A percentile compares a stretch with the other conserved stretches of the same genome.
Conservation (phyloP, 2,113 vertebrate genomes). For the Clupea harengus region DNA sequence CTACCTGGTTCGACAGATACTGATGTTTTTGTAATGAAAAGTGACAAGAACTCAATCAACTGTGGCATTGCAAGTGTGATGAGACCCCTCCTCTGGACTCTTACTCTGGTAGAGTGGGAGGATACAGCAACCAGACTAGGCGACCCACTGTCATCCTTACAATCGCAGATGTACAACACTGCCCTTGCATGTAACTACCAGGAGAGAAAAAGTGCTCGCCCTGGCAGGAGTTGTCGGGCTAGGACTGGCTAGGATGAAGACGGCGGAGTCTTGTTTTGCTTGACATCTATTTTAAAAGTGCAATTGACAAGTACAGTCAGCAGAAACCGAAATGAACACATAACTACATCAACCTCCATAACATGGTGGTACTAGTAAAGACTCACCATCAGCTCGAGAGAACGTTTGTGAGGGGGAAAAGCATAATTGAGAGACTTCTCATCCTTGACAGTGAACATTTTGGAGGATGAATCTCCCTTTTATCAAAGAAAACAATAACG, state of each 20-base stretch:
- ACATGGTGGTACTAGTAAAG: not conserved
- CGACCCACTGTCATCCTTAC: not conserved
- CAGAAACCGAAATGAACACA: not conserved
- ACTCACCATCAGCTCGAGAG: not conserved
- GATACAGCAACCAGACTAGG: not conserved
- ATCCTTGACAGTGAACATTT: not conserved
- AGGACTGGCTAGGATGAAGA: not conserved
- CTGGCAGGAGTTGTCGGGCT: not conserved
- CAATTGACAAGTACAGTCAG: conserved; percentile 1
- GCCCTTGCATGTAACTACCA: not conserved
- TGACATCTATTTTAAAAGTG: not conserved
- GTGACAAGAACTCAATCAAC: not conserved
- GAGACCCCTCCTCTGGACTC: not conserved
- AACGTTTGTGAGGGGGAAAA: not conserved
- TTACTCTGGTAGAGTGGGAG: not conserved
- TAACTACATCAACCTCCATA: not conserved
- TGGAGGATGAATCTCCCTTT: not conserved
- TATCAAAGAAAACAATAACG: not conserved
- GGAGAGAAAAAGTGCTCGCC: not conserved
- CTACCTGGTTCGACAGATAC: conserved; percentile 88
- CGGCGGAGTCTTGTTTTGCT: not conserved
- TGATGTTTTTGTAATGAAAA: conserved; percentile 59
- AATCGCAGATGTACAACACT: not conserved
- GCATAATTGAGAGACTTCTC: not conserved
- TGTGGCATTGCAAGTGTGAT: not conserved